Conservation (phyloP, 2,888 invertebrate species). For the Protonemura montana region DNA sequence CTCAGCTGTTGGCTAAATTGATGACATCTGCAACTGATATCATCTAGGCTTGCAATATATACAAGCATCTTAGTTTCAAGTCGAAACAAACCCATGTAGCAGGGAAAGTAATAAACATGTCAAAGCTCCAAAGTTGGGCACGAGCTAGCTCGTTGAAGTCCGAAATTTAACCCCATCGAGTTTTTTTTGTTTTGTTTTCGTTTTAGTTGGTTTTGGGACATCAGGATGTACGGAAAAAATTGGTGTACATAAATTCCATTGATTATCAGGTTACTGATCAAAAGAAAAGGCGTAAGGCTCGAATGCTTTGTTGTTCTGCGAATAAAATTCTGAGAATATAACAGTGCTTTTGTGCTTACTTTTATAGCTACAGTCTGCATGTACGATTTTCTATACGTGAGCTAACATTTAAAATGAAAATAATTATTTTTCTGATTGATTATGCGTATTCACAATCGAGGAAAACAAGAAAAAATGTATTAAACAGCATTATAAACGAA, state of each 20-base stretch:
- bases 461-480: no score
- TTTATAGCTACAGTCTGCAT: no score
- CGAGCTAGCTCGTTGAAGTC: background rate
- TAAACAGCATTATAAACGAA: no score
- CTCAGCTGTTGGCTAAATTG: background rate
- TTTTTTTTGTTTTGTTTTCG: background rate
- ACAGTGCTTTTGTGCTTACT: no score
- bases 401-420: no score
- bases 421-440: no score
- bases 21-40: slow-evolving; percentile 5
- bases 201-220: background rate
- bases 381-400: no score
- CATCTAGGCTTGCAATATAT: background rate
- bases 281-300: background rate
- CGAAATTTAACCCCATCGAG: background rate
- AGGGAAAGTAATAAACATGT: background rate
- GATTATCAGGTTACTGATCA: background rate
- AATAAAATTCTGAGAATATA: background rate
- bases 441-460: no score
- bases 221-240: background rate
- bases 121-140: background rate
- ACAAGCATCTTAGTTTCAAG: background rate
- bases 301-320: background rate
- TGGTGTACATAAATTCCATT: background rate
- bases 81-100: background rate